A percentile compares a stretch with the other conserved stretches of the same genome.
phyloP scores from a whole-genome alignment of 1,140 invertebrate genomes.

The Drosophila ironensis region DNA sequence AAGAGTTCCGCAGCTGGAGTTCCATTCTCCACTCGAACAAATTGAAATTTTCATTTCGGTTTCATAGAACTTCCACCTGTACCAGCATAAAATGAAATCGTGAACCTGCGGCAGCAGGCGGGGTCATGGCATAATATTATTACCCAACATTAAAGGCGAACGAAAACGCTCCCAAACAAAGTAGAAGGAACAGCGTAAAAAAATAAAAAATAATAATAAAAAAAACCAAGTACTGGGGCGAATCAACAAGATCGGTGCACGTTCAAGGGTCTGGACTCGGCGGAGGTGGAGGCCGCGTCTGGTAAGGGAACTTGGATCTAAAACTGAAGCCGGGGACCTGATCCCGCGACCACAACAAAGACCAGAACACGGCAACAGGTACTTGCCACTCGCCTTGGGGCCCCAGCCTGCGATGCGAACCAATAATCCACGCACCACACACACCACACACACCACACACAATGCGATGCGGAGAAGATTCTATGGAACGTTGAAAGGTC shows the following conservation, averaged over 20 bases:
- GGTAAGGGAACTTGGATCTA: not conserved
- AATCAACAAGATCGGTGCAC: constrained; percentile 61
- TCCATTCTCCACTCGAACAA: constrained; percentile 12
- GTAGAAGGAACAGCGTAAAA: constrained; percentile 32
- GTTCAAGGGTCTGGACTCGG: constrained; percentile 25
- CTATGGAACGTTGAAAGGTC: constrained; percentile 55
- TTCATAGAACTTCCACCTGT: constrained; percentile 65
- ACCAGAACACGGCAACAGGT: constrained; percentile 76
- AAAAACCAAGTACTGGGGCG: constrained; percentile 31
- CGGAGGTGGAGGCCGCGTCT: constrained; percentile 6
- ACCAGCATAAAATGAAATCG: constrained; percentile 73
- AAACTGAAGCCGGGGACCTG: constrained; percentile 23
- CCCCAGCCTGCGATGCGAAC: constrained; percentile 66
- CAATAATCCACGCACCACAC: constrained; percentile 71
- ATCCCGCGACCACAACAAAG: constrained; percentile 55
- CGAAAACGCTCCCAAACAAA: constrained; percentile 69
- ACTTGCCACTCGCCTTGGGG: constrained; percentile 72
- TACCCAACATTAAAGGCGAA: constrained; percentile 73
- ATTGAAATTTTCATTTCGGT: constrained; percentile 42
- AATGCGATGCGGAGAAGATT: constrained; percentile 47
- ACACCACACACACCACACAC: constrained; percentile 48
- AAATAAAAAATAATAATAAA: constrained; percentile 22
- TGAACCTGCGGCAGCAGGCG: constrained; percentile 63
- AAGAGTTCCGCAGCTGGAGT: no score
- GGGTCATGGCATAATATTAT: constrained; percentile 74